These are phyloP conservation scores for Micrasema longulum DNA, from an alignment of 1,140 invertebrate species.

Conservation along the genomic window DNA sequence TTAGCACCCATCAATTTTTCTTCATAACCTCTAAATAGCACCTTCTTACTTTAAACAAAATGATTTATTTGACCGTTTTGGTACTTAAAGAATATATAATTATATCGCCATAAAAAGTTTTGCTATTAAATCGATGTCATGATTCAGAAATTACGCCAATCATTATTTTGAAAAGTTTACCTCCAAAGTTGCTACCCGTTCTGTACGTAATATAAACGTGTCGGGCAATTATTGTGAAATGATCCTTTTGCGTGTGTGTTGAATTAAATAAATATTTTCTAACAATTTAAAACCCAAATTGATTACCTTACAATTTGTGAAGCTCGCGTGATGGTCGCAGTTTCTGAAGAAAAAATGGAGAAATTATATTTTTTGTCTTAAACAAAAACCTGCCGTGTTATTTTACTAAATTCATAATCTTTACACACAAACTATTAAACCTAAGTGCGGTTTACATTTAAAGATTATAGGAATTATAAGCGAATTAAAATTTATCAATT, in stretches of 20 bases:
- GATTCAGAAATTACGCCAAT: too few relatives aligned
- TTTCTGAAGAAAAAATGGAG: slow-evolving; percentile 13
- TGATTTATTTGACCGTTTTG: too few relatives aligned
- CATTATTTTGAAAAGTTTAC: too few relatives aligned
- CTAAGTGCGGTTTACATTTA: slow-evolving; percentile 10
- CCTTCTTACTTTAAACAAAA: too few relatives aligned
- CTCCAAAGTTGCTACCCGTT: slow-evolving; percentile 20
- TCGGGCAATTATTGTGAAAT: slow-evolving; percentile 14
- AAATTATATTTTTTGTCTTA: slow-evolving; percentile 22
- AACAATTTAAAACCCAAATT: slow-evolving; percentile 35
- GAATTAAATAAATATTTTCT: slow-evolving; percentile 32
- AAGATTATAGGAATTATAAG: slow-evolving; percentile 22
- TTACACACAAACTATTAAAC: too few relatives aligned
- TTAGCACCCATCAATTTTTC: too few relatives aligned
- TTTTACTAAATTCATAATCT: slow-evolving; percentile 3
- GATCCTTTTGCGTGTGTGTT: slow-evolving; percentile 30
- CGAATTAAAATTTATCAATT: slow-evolving; percentile 29
- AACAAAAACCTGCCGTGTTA: slow-evolving; percentile 8
- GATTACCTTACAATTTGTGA: slow-evolving; percentile 27
- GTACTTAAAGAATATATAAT: too few relatives aligned
- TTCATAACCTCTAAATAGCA: too few relatives aligned
- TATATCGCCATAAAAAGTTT: too few relatives aligned
- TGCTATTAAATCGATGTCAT: too few relatives aligned
- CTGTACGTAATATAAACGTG: background rate
- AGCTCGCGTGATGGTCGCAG: slow-evolving; percentile 7